phyloP scores from a whole-genome alignment of 2,797 vertebrate species.

The Sebastes oblongus region DNA sequence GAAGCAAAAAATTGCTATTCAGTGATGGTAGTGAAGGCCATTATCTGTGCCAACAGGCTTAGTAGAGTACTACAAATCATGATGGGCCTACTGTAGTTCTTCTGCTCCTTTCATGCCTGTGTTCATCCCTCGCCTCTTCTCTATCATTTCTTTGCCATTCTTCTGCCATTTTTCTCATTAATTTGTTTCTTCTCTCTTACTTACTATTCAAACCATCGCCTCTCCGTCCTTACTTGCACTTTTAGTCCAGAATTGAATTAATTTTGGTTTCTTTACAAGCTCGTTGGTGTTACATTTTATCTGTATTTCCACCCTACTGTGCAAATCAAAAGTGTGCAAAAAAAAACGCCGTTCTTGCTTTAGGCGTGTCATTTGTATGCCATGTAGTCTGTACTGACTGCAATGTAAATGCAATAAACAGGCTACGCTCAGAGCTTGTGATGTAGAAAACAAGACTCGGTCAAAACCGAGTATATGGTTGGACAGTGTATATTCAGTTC shows the following conservation, averaged over 20 bases:
- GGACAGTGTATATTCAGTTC: too few relatives aligned
- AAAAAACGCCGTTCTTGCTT: too few relatives aligned
- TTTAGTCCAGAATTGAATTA: background rate
- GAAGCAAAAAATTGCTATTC: slow-evolving; percentile 34
- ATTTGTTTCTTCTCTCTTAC: slow-evolving; percentile 2
- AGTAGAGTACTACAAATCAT: slow-evolving; percentile 14
- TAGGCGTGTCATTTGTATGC: too few relatives aligned
- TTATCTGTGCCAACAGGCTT: slow-evolving; percentile 38
- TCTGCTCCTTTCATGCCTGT: background rate
- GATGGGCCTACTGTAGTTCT: background rate
- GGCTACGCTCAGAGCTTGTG: too few relatives aligned
- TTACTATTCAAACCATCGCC: background rate
- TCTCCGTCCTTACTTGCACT: slow-evolving; percentile 20
- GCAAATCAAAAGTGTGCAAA: background rate
- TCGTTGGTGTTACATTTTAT: slow-evolving; percentile 1
- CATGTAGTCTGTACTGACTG: too few relatives aligned
- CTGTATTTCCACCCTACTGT: background rate
- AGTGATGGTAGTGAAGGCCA: background rate
- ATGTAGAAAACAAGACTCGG: too few relatives aligned
- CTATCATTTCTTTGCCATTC: background rate
- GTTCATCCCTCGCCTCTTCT: background rate
- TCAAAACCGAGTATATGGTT: too few relatives aligned
- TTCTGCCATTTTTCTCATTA: background rate
- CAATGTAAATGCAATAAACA: too few relatives aligned
- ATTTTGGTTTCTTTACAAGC: background rate